Conservation (phyloP, 2,888 invertebrate genomes). For the Fragum sueziense region DNA sequence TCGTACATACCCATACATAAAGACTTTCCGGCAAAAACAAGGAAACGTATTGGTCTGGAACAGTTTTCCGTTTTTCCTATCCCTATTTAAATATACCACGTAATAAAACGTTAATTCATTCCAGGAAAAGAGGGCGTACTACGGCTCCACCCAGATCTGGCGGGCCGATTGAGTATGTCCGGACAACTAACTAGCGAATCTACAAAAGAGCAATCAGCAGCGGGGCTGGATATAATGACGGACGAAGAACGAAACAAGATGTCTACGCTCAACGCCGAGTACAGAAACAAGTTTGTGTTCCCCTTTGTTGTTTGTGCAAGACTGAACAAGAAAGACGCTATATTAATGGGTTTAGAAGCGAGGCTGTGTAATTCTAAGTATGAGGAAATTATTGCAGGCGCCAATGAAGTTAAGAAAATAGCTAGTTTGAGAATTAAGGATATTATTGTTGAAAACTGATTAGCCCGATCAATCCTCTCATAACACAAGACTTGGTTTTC, state of each 20-base stretch:
- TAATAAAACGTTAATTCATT: too few relatives aligned
- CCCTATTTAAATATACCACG: too few relatives aligned
- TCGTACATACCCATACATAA: too few relatives aligned
- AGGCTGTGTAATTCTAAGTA: slow-evolving; percentile 56
- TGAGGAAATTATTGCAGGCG: slow-evolving; percentile 61
- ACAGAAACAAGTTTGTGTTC: slow-evolving; percentile 69
- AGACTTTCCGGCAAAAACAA: too few relatives aligned
- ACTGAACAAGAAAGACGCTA: slow-evolving; percentile 70
- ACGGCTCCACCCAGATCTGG: slow-evolving; percentile 70
- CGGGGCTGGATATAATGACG: slow-evolving; percentile 62
- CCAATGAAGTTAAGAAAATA: slow-evolving; percentile 71
- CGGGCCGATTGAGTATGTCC: slow-evolving; percentile 60
- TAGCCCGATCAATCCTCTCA: too few relatives aligned
- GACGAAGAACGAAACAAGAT: slow-evolving; percentile 56
- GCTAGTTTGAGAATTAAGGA: slow-evolving; percentile 60
- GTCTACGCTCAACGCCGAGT: slow-evolving; percentile 57
- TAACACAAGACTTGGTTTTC: too few relatives aligned
- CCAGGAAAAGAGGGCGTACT: slow-evolving; percentile 70
- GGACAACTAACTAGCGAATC: slow-evolving; percentile 66
- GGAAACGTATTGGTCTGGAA: too few relatives aligned
- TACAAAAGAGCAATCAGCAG: slow-evolving; percentile 60
- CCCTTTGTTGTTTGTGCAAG: slow-evolving; percentile 73
- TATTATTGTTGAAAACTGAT: too few relatives aligned
- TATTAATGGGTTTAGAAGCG: slow-evolving; percentile 60
- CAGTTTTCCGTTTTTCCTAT: too few relatives aligned